Base-by-base conservation (phyloP, 1,140 invertebrate genomes). In the Stenopsyche tienmushanensis region DNA sequence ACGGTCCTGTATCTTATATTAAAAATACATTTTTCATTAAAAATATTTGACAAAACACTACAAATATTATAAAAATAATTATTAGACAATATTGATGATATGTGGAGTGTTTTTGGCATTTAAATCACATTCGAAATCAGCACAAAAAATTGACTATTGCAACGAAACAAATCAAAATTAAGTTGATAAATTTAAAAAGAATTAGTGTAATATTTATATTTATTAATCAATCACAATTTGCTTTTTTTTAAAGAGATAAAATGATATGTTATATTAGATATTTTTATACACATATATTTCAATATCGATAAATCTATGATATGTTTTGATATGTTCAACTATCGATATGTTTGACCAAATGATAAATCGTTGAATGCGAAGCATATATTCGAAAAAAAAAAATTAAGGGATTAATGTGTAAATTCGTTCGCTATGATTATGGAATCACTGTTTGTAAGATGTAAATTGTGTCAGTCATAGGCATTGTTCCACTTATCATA, bases 161-260 rank as follows among this genome's bases (percentile, higher is more conserved):
- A 41, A 26, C 17, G 20, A 15, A 18, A 29, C 52, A 54, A 54
- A 54, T 15, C 45, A 17, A 20, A 49, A 20, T 49, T 42, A 42
- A 49, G 45, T 18, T 17, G 25, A 54, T 15, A 42, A n/a, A n/a
- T n/a, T n/a, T n/a, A n/a, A 42, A 54, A 57, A 42, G 45, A 42
- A 26, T 26, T 44, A 44, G 23, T 59, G n/a, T 34, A 54, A 13
- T 17, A 45, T 59, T 24, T 34, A 59, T 44, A 54, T 54, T 24
- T 54, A 15, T 26, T 41, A 13, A 55, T 55, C 29, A 67, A 67
- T 67, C 66, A 67, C 66, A 67, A 58, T 67, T 59, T 67, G 60
- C 66, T 67, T 66, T 60, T 44, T 21, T 39, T 60, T 34, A 9
- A 17, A 9, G 23, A 50, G 44, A 62, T 21, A 64, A 60, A 34